phyloP scores from a whole-genome alignment of 2,888 invertebrate species.

The Ceratothoa steindachneri region DNA sequence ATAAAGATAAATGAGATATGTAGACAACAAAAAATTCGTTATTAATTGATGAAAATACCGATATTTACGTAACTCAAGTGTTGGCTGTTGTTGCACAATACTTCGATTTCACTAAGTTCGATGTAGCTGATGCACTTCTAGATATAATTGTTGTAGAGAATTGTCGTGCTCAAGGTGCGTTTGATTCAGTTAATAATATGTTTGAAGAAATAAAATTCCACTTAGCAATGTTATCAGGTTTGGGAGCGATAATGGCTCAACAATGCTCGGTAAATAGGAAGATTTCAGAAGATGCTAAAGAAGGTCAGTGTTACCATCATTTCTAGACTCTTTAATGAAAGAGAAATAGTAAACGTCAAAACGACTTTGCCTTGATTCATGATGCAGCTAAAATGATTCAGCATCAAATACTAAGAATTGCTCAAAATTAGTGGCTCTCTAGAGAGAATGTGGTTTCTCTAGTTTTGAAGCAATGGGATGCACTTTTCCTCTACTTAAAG shows the following conservation, averaged over 20 bases:
- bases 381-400: neutral
- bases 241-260: conserved; percentile 9
- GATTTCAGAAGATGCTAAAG: neutral
- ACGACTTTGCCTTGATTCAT: neutral
- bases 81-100: conserved; percentile 13
- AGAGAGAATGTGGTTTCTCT: conserved; percentile 8
- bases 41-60: conserved; percentile 14
- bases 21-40: conserved; percentile 10
- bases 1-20: conserved; percentile 8
- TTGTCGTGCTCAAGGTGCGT: conserved; percentile 19
- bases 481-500: conserved; percentile 9
- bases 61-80: conserved; percentile 22
- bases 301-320: conserved; percentile 7
- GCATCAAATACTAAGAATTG: conserved; percentile 9
- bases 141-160: conserved; percentile 19
- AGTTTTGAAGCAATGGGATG: conserved; percentile 20
- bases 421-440: conserved; percentile 15
- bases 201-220: conserved; percentile 1
- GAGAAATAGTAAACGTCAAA: conserved; percentile 18
- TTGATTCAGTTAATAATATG: conserved; percentile 12
- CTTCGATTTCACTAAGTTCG: neutral
- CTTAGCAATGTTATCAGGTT: neutral
- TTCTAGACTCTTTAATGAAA: conserved; percentile 6
- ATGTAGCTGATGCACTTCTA: conserved; percentile 9
- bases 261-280: conserved; percentile 1